These are phyloP conservation scores for Borostomias antarcticus DNA, from an alignment of 2,797 vertebrate genomes.

Conservation along the genomic window DNA sequence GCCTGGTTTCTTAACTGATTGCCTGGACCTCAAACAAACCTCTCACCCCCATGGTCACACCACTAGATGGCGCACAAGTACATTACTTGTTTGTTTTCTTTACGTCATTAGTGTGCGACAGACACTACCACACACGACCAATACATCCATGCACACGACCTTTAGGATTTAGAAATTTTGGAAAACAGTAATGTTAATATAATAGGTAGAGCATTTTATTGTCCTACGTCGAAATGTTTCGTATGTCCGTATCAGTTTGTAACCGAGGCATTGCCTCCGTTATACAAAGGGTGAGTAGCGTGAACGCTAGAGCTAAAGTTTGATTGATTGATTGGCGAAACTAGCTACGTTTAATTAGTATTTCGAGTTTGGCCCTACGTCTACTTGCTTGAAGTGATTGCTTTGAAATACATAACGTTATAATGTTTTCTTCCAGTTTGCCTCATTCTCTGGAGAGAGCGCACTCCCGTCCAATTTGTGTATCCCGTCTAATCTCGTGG, in stretches of 20 bases:
- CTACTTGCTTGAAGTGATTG: not conserved
- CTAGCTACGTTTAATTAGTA: no score
- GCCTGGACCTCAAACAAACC: no score
- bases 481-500: slow-evolving; percentile 76
- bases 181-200: not conserved
- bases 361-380: no score
- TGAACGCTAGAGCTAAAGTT: no score
- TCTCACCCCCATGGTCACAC: not conserved
- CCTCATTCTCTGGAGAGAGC: slow-evolving; percentile 64
- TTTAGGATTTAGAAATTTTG: not conserved
- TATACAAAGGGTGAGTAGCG: slow-evolving; percentile 60
- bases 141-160: slow-evolving; percentile 6
- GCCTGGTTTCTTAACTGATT: no score
- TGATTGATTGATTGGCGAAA: no score
- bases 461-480: slow-evolving; percentile 71
- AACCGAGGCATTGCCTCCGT: slow-evolving; percentile 48
- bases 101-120: slow-evolving; percentile 8
- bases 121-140: no score
- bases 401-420: not conserved
- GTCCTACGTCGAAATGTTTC: slow-evolving; percentile 39
- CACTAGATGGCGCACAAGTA: not conserved
- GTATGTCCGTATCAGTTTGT: slow-evolving; percentile 36
- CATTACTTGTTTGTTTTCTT: no score
- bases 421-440: slow-evolving; percentile 56
- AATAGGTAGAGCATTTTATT: not conserved